Evolutionary conservation across 2,113 vertebrate species (phyloP), one percentile per base, ranked within the genome.

Genomic region (Scytalopus superciliaris): DNA sequence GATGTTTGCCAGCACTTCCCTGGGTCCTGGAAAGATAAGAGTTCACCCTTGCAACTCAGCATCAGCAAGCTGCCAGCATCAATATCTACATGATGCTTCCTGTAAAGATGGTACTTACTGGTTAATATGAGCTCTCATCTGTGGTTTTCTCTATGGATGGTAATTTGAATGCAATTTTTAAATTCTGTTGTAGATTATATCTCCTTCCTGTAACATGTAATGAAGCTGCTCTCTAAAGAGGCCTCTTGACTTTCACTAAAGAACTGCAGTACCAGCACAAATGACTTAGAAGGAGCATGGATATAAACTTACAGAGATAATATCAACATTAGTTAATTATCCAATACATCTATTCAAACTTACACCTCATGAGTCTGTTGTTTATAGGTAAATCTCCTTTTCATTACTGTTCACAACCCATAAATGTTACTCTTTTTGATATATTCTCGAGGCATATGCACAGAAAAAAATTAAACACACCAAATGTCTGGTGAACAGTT

Each of bases 211-310:
- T 55, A 96, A 80, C 67, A 66, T n/a, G 50, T 73, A 94, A 88
- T 78, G 84, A 94, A 68, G 44, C 49, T 0, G 0, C 37, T 91
- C 60, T 89, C 75, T 66, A 39, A 95, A 94, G 90, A 88, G 60
- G 59, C 30, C 89, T 91, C 90, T 94, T 95, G 78, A 93, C 91
- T 95, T 95, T 60, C 63, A 52, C 60, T 84, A 57, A 68, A 95
- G 84, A 90, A 80, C 74, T 39, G 90, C 72, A 84, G 25, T 37
- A 84, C 42, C 63, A 84, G 83, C 63, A 67, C 39, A 70, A 93
- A 92, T 75, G 12, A 75, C 73, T 93, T 60, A 67, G 70, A 69
- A 84, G 67, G 19, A 56, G 49, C 22, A 50, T 45, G 60, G 50
- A n/a, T 79, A 93, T 81, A 90, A 90, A 93, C 31, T 63, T 60